Base-by-base conservation (phyloP, 2,888 invertebrate genomes). In the Anagyrus pseudococci region DNA sequence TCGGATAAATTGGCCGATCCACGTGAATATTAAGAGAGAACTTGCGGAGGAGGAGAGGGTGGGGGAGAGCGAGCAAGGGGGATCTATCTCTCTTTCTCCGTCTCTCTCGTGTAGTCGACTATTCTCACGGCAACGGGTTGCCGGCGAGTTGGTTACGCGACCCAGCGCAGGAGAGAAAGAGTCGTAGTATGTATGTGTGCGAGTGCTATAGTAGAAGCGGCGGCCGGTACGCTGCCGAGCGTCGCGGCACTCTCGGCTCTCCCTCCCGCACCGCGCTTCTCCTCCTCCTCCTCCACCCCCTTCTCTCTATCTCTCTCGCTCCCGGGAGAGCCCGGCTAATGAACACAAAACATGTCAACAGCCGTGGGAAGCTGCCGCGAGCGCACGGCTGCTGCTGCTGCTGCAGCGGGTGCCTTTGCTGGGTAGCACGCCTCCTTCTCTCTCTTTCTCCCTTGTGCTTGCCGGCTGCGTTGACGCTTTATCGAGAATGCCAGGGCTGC, bases 261-360 rank as follows among this genome's bases (percentile, higher is more conserved):
- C 37, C 13, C 37, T 33, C 46, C 29, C 44, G 37, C 29, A 44
- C 22, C 54, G 37, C 41, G 25, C 26, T n/a, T 26, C 49, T 53
- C 54, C 22, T 22, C 33, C 64, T 49, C 26, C 57, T 41, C 58
- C 26, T 26, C 29, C 26, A 6, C 49, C 29, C 47, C 10, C 29
- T 29, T 49, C 64, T 55, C 46, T 50, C 33, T 10, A 15, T 37
- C 33, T n/a, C 33, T 37, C 33, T 37, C 33, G 13, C 33, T 37
- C 64, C 46, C 60, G 57, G 44, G 67, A 63, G 63, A 66, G 57
- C 57, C 71, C 73, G 72, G 74, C 76, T 78, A 78, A 78, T 78
- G 78, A 78, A 78, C 77, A 78, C 78, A 77, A 78, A 78, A 78
- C 78, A 77, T 78, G 77, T 78, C 77, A 78, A 76, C 78, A 77